phyloP scores from a whole-genome alignment of 2,888 invertebrate species.

The Chalcis sispes region DNA sequence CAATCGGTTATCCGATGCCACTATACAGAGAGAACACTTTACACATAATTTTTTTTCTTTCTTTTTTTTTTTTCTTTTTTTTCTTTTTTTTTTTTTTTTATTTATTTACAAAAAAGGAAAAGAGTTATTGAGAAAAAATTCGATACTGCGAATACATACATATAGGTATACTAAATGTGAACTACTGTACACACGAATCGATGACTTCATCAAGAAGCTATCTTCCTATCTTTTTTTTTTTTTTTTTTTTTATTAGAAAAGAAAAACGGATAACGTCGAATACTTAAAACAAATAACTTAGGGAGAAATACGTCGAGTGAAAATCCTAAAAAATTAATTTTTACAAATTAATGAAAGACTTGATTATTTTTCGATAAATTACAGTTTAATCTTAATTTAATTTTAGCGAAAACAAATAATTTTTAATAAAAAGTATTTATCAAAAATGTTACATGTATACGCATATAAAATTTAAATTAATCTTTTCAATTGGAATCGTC shows the following conservation, averaged over 20 bases:
- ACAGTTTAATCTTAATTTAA: constrained; percentile 2
- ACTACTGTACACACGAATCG: constrained; percentile 56
- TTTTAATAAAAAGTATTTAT: constrained; percentile 30
- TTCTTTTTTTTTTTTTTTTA: too few relatives aligned
- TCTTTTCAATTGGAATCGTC: background rate
- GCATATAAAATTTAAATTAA: constrained; percentile 29
- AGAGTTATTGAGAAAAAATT: constrained; percentile 40
- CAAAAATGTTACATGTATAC: constrained; percentile 23
- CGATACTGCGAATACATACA: constrained; percentile 49
- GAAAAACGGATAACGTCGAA: constrained; percentile 52
- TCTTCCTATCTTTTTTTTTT: constrained; percentile 18
- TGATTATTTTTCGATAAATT: constrained; percentile 13
- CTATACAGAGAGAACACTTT: constrained; percentile 54
- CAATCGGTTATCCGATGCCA: constrained; percentile 38
- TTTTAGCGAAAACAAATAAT: background rate
- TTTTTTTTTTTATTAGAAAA: constrained; percentile 12
- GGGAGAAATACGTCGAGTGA: constrained; percentile 30
- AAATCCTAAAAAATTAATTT: constrained; percentile 52
- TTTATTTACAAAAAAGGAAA: constrained; percentile 54
- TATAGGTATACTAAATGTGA: constrained; percentile 48
- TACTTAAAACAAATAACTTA: constrained; percentile 55
- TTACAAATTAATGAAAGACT: constrained; percentile 30
- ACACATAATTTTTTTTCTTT: constrained; percentile 47
- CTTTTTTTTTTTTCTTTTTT: too few relatives aligned
- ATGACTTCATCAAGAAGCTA: constrained; percentile 36